Base-by-base conservation (phyloP, 2,797 vertebrate genomes). In the Cynodonichthys magdalenae region DNA sequence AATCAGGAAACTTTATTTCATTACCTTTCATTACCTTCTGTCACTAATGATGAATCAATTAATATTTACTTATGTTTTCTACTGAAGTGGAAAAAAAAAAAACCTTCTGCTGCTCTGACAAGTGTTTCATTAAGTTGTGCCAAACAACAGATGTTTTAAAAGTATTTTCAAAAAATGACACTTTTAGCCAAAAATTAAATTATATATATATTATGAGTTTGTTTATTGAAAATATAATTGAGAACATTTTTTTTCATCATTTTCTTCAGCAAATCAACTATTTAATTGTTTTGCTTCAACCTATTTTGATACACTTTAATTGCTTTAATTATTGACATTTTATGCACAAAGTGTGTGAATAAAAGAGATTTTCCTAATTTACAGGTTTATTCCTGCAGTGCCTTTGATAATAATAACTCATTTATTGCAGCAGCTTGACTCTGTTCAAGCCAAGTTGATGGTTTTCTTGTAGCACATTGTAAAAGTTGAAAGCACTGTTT, bases 381-480 rank as follows among this genome's bases (percentile, higher is more conserved):
- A 45, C 41, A 51, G 59, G 7, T 67, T 69, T 15, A 79, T 83
- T 71, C 58, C 48, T 28, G 48, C 45, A 62, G 56, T 42, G 11
- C 42, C 24, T 71, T 72, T 71, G 18, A 66, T 52, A 56, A 66
- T 58, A 48, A 2, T 39, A 53, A 67, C 20, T 41, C 44, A 63
- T 46, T 68, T 49, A 48, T 1, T 51, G 42, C 19, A 39, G 34
- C 41, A 48, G 54, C 56, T 64, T 70, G n/a, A 70, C 56, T 68
- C 66, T 71, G 50, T 62, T 73, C 28, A 3, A 64, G 57, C 29
- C 75, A 64, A 81, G 87, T 81, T 58, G 57, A 60, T 52, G 45
- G 45, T 39, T 55, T 66, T 68, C 27, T 39, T 67, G 34, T 45
- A 31, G 48, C 67, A 46, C 59, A 57, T 72, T 66, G 59, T 36